These are phyloP conservation scores for Lutjanus argentimaculatus DNA, from an alignment of 2,797 vertebrate species.

Conservation along the genomic window DNA sequence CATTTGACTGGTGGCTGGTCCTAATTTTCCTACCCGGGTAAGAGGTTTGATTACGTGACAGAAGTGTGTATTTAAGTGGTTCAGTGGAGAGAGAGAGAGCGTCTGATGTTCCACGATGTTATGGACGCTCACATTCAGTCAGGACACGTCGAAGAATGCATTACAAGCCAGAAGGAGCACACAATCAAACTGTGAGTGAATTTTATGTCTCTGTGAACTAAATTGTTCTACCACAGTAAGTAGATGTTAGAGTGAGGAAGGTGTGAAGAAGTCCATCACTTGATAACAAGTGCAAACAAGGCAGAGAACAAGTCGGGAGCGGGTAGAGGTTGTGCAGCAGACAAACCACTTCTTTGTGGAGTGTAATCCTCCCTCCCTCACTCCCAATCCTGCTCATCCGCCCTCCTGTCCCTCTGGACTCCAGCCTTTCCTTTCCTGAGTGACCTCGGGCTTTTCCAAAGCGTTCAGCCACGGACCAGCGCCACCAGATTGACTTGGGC, in stretches of 20 bases:
- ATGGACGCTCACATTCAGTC: too few relatives aligned
- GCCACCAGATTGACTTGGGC: constrained; percentile 44
- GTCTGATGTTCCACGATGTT: too few relatives aligned
- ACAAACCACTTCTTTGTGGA: constrained; percentile 10
- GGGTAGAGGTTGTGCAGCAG: not conserved
- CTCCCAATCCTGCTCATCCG: constrained; percentile 35
- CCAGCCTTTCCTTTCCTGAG: constrained; percentile 21
- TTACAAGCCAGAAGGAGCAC: too few relatives aligned
- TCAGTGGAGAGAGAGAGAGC: too few relatives aligned
- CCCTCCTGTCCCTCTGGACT: constrained; percentile 18
- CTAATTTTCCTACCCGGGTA: too few relatives aligned
- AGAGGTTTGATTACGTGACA: too few relatives aligned
- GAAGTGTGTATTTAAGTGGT: too few relatives aligned
- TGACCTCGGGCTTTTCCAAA: constrained; percentile 38
- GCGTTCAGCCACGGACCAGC: constrained; percentile 23
- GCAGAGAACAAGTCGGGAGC: not conserved
- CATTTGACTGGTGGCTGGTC: too few relatives aligned
- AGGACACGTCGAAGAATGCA: too few relatives aligned
- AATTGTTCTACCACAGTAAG: not conserved
- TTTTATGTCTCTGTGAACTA: too few relatives aligned
- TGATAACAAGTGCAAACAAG: too few relatives aligned
- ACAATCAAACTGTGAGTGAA: too few relatives aligned
- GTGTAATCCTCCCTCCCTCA: constrained; percentile 33
- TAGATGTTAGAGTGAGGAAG: not conserved
- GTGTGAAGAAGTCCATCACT: not conserved